phyloP scores from a whole-genome alignment of 2,888 invertebrate genomes.

The Campaea margaritaria region DNA sequence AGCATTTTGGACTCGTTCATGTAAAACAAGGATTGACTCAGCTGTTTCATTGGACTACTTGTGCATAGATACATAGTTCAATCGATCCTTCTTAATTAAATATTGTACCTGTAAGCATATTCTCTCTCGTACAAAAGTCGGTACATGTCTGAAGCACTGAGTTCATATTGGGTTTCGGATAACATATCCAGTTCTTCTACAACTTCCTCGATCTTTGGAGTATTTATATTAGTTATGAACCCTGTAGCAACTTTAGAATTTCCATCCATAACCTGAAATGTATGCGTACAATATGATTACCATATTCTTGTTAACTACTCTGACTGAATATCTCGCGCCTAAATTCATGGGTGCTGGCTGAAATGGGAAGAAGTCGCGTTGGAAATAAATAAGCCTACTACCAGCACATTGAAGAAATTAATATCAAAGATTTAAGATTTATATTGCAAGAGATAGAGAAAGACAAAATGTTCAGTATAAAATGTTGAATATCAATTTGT shows the following conservation, averaged over 20 bases:
- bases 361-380: too few species aligned
- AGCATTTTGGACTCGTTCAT: neutral
- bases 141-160: conserved; percentile 6
- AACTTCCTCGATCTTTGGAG: neutral
- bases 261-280: conserved; percentile 12
- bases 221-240: neutral
- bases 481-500: neutral
- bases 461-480: neutral
- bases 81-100: neutral
- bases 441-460: too few species aligned
- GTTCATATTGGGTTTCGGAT: neutral
- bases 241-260: conserved; percentile 18
- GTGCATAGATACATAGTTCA: too few species aligned
- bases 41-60: too few species aligned
- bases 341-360: too few species aligned
- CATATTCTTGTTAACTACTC: too few species aligned
- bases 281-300: neutral
- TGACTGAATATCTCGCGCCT: too few species aligned
- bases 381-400: too few species aligned
- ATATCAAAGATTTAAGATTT: too few species aligned
- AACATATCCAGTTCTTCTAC: neutral
- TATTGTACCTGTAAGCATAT: conserved; percentile 19
- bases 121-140: conserved; percentile 14
- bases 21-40: neutral
- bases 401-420: too few species aligned